A percentile compares a stretch with the other conserved stretches of the same genome.
Conservation (phyloP, 1,140 invertebrate species). For the Elysia chlorotica region DNA sequence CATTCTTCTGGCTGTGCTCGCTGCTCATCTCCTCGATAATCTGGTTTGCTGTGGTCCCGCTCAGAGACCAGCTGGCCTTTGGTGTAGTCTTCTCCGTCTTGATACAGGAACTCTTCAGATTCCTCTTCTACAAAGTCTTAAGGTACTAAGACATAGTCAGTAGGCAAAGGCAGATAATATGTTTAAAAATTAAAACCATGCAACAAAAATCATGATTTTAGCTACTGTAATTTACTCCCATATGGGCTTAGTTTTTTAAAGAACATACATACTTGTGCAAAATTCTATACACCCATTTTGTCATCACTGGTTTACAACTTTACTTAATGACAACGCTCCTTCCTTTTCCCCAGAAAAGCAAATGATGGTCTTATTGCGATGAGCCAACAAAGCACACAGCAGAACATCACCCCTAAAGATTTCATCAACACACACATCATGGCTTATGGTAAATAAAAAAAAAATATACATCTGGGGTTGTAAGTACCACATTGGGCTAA, state of each 20-base stretch:
- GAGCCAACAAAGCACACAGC: slow-evolving; percentile 40
- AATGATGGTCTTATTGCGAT: slow-evolving; percentile 69
- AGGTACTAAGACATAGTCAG: too few relatives aligned
- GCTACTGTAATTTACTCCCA: not conserved
- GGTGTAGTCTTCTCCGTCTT: slow-evolving; percentile 86
- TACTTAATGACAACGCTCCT: too few relatives aligned
- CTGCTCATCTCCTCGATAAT: slow-evolving; percentile 85
- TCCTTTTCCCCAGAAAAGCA: slow-evolving; percentile 71
- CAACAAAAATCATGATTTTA: too few relatives aligned
- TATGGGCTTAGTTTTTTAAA: not conserved
- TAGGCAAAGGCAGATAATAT: too few relatives aligned
- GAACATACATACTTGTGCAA: too few relatives aligned
- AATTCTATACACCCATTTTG: too few relatives aligned
- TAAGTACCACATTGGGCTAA: not conserved
- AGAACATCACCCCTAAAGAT: slow-evolving; percentile 41
- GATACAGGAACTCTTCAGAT: slow-evolving; percentile 74
- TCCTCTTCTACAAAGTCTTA: slow-evolving; percentile 62
- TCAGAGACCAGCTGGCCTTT: slow-evolving; percentile 78
- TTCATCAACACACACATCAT: slow-evolving; percentile 86
- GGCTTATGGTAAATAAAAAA: slow-evolving; percentile 74
- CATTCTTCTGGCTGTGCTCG: slow-evolving; percentile 94
- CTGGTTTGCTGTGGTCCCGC: slow-evolving; percentile 83
- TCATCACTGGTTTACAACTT: too few relatives aligned
- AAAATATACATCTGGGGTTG: not conserved
- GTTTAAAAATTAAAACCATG: too few relatives aligned